Base-by-base conservation (phyloP, 2,797 vertebrate species). In the Notamacropus eugenii region DNA sequence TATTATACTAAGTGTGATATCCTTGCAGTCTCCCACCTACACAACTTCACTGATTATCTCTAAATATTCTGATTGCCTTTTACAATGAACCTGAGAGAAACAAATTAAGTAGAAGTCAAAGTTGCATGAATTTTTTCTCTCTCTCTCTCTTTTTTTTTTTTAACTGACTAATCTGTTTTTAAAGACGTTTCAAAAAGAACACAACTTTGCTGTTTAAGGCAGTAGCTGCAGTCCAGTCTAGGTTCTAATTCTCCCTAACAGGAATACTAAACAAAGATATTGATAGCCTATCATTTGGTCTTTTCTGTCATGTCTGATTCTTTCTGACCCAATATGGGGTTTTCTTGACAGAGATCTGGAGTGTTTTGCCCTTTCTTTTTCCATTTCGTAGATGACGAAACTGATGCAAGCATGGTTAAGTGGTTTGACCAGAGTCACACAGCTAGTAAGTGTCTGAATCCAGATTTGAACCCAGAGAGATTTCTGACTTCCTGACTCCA, bases 1-100 rank as follows among this genome's bases (percentile, higher is more conserved):
- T 82, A 62, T 90, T 93, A 46, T 93, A 56, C 90, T 95, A 50
- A 96, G 10, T 87, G 16, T 58, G 91, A 3, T 54, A 56, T 94
- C 93, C 28, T 27, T 92, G 29, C 92, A 50, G 59, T 40, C n/a
- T 46, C 93, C 28, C 5, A 56, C 54, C 91, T 95, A 27, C 14
- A 55, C 92, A 91, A 93, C 93, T 93, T 24, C 28, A 91, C 2
- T 95, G 0, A 55, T 52, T 74, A 55, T 95, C 52, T 95, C 40
- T 34, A 97, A 95, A 94, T 90, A 91, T 24, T 0, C 10, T 59
- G 1, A 74, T 24, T 82, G 74, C 3, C 74, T 82, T 46, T 82
- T 46, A 4, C 22, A 82, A 46, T 46, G 40, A 82, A 46, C 27
- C 24, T 82, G 22, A 46, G 40, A 82, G 40, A 74, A 74, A 67